Evolutionary conservation across 64 coral and sea anemone species (phyloP).

Genomic region (Montipora foliosa): DNA sequence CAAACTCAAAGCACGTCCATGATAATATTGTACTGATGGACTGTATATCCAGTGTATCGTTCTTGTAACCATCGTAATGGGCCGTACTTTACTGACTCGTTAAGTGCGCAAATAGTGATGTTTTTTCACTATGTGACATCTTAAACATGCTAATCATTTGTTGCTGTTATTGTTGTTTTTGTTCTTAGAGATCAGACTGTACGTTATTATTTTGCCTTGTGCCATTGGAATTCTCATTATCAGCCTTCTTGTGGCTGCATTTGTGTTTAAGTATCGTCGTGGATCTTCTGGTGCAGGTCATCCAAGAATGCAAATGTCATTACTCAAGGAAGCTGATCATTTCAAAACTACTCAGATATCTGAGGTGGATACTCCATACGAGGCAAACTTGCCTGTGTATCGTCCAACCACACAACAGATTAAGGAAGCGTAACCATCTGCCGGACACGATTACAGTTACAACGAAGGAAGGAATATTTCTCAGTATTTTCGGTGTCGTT

Average conservation of each 20-base stretch:
- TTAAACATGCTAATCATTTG: too few species aligned
- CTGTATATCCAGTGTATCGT: too few species aligned
- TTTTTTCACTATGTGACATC: too few species aligned
- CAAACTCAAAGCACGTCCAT: too few species aligned
- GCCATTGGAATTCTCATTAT: conserved; percentile 4
- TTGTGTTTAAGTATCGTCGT: conserved; percentile 27
- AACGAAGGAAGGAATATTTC: not conserved
- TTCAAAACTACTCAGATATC: conserved; percentile 27
- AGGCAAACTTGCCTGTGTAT: conserved; percentile 36
- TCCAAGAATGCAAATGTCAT: conserved; percentile 36
- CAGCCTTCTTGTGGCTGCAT: not conserved
- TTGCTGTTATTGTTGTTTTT: not conserved
- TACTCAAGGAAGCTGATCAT: conserved; percentile 13
- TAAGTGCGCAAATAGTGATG: too few species aligned
- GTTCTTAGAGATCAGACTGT: conserved; percentile 2
- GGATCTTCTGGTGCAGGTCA: not conserved
- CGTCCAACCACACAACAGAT: conserved; percentile 34
- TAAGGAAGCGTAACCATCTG: not conserved
- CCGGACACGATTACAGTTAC: not conserved
- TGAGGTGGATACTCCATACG: conserved; percentile 1
- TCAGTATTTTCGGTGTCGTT: too few species aligned
- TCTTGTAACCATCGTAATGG: too few species aligned
- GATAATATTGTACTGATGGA: too few species aligned
- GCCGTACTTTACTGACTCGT: too few species aligned
- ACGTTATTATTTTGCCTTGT: conserved; percentile 25